Evolutionary conservation across 1,140 invertebrate genomes (phyloP).

Genomic region (Rhagoletis pomonella): DNA sequence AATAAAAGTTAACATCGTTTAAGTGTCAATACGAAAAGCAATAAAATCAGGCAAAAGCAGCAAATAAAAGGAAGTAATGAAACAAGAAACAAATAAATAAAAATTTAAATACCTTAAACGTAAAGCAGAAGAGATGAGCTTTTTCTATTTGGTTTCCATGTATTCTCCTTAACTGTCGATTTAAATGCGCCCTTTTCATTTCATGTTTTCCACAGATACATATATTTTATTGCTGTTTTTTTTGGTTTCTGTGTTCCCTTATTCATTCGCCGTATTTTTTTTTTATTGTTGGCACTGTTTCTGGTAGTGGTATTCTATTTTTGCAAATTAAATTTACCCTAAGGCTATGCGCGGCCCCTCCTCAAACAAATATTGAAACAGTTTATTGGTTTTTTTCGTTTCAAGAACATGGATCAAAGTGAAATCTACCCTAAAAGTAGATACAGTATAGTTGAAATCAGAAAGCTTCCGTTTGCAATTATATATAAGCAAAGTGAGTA

Average conservation of each 20-base stretch:
- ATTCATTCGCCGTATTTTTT: background rate
- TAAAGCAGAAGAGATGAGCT: too few relatives aligned
- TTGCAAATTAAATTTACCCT: slow-evolving; percentile 70
- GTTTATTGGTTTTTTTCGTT: slow-evolving; percentile 68
- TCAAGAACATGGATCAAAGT: slow-evolving; percentile 1
- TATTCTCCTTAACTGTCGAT: background rate
- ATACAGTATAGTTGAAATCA: too few relatives aligned
- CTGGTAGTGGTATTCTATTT: slow-evolving; percentile 38
- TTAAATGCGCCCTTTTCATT: background rate
- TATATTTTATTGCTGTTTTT: slow-evolving; percentile 39
- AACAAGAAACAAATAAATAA: too few relatives aligned
- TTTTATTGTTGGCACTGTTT: slow-evolving; percentile 12
- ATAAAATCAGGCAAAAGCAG: too few relatives aligned
- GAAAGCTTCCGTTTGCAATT: too few relatives aligned
- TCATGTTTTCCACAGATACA: too few relatives aligned
- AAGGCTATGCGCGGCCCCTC: slow-evolving; percentile 63
- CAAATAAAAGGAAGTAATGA: too few relatives aligned
- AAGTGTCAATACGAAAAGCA: background rate
- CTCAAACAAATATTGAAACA: slow-evolving; percentile 70
- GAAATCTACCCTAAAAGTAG: slow-evolving; percentile 28
- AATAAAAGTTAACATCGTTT: background rate
- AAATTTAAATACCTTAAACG: background rate
- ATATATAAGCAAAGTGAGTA: too few relatives aligned
- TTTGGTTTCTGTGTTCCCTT: background rate
- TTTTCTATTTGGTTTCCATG: background rate